These are phyloP conservation scores for Caenorhabditis sulstoni DNA, from an alignment of 2,888 invertebrate genomes.

Conservation along the genomic window DNA sequence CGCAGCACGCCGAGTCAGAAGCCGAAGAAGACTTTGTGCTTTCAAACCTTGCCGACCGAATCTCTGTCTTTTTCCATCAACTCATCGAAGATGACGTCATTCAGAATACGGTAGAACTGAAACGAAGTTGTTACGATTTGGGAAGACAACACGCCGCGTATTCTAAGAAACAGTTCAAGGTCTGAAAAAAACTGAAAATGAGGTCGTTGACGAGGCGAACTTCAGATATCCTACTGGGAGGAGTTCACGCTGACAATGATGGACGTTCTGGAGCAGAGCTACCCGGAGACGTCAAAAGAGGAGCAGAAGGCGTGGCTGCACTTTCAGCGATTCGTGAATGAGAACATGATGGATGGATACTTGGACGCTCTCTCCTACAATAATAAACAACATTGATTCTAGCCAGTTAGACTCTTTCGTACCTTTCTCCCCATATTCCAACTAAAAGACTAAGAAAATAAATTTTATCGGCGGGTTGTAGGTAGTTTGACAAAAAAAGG, in stretches of 20 bases:
- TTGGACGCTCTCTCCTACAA: slow-evolving; percentile 55
- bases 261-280: slow-evolving; percentile 53
- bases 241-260: slow-evolving; percentile 62
- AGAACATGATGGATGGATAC: slow-evolving; percentile 61
- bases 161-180: slow-evolving; percentile 55
- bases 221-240: slow-evolving; percentile 60
- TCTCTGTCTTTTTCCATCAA: slow-evolving; percentile 50
- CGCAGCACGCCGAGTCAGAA: slow-evolving; percentile 50
- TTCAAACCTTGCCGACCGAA: slow-evolving; percentile 50
- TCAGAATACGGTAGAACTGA: slow-evolving; percentile 30
- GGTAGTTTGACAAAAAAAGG: neutral
- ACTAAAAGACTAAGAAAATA: neutral
- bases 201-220: too few relatives aligned
- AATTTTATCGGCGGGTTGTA: slow-evolving; percentile 4
- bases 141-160: slow-evolving; percentile 54
- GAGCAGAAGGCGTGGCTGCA: slow-evolving; percentile 60
- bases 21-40: slow-evolving; percentile 58
- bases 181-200: neutral
- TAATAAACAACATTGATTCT: slow-evolving; percentile 30
- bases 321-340: slow-evolving; percentile 55
- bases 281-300: slow-evolving; percentile 54
- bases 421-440: neutral
- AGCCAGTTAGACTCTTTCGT: neutral
- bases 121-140: slow-evolving; percentile 49
- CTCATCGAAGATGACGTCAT: slow-evolving; percentile 52